Base-by-base conservation (phyloP, 2,113 vertebrate species). In the Procavia capensis region DNA sequence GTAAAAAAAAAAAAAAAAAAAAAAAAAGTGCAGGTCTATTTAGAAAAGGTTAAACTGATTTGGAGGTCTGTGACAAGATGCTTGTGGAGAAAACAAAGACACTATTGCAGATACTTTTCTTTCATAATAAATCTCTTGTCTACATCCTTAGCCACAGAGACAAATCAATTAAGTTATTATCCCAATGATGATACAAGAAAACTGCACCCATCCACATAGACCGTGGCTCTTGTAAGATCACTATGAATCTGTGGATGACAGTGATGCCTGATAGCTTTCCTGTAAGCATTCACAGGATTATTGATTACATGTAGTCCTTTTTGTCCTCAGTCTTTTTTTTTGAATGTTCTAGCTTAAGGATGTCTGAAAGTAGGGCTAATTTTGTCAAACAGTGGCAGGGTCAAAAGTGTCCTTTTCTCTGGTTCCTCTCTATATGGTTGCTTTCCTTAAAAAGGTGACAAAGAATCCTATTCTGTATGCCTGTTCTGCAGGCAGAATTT, bases 31-130 rank as follows among this genome's bases (percentile, higher is more conserved):
- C 86, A 89, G 89, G 82, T 86, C 83, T 97, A 31, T 98, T 93
- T 95, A 91, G 97, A 88, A 97, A 98, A 97, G 98, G 96, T 97
- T 97, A 97, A 97, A 97, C 95, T 95, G 97, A 98, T 98, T 96
- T 95, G 98, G 97, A 98, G 97, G 97, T 98, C 98, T 94, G 91
- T 94, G 97, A 82, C 96, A 97, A 98, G 97, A 98, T 97, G 96
- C 94, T 39, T 78, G 91, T 92, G 97, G 96, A 96, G 92, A 96
- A 97, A 97, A 96, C 91, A 47, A 87, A 95, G 97, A 95, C 96
- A 94, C 83, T 41, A 74, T 91, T 96, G 96, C 96, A 97, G 95
- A 74, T 97, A 85, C 95, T 96, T 97, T 93, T 81, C 93, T 91
- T 97, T 86, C 59, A 87, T 92, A 96, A 94, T 97, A 97, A 97